A percentile compares a stretch with the other conserved stretches of the same genome.
Conservation (phyloP, 2,113 vertebrate genomes). For the Penelope pileata region DNA sequence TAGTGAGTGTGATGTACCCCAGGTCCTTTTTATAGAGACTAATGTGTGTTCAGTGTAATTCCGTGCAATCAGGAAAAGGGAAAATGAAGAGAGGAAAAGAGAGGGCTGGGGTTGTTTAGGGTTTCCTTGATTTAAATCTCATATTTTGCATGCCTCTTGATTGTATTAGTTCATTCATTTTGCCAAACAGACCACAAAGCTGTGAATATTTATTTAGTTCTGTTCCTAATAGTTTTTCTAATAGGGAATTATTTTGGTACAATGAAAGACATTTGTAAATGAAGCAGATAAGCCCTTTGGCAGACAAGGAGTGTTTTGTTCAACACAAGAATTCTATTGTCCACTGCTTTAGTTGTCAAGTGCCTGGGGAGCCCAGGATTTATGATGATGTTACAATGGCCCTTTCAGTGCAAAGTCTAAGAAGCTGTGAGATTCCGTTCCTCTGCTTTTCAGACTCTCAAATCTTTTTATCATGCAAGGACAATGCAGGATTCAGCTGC, state of each 20-base stretch:
- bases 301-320: conserved; percentile 93
- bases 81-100: neutral
- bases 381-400: conserved; percentile 90
- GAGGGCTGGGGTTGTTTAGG: neutral
- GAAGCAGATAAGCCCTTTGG: conserved; percentile 88
- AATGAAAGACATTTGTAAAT: conserved; percentile 97
- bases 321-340: conserved; percentile 92
- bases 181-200: conserved; percentile 73
- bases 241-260: conserved; percentile 85
- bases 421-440: conserved; percentile 87
- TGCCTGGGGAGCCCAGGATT: conserved; percentile 89
- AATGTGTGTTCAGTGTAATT: neutral
- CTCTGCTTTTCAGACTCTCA: conserved; percentile 86
- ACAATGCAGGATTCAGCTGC: conserved; percentile 90
- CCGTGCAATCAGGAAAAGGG: neutral
- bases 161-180: conserved; percentile 74
- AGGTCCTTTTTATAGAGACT: neutral
- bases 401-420: conserved; percentile 87
- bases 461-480: conserved; percentile 89
- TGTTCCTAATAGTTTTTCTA: conserved; percentile 83
- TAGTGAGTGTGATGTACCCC: neutral
- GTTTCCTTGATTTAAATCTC: neutral
- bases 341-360: conserved; percentile 86
- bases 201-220: conserved; percentile 90
- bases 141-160: conserved; percentile 15